A percentile compares a stretch with the other conserved stretches of the same genome.
Evolutionary conservation across 2,113 vertebrate genomes (phyloP).

Genomic region (Engystomops pustulosus): DNA sequence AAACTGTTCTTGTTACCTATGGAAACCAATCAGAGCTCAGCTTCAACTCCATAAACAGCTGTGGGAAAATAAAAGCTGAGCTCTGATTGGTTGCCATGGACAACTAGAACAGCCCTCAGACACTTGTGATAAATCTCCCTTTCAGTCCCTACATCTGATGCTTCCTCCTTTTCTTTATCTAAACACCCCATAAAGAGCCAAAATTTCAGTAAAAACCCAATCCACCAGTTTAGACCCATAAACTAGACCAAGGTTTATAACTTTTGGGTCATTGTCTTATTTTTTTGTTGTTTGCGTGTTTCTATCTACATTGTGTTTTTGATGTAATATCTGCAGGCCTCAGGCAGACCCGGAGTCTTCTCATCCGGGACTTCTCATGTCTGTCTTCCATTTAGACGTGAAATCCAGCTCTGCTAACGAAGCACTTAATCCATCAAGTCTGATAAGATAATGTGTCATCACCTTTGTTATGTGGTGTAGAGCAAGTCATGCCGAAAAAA

Average conservation of each 20-base stretch:
- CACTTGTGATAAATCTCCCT: too few species aligned
- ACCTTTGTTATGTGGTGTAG: constrained; percentile 37
- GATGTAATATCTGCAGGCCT: constrained; percentile 30
- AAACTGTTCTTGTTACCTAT: too few species aligned
- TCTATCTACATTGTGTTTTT: neutral
- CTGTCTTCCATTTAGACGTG: neutral
- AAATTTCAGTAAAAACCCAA: too few species aligned
- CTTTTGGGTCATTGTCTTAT: neutral
- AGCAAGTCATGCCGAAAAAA: constrained; percentile 51
- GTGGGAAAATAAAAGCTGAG: too few species aligned
- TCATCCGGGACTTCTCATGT: neutral
- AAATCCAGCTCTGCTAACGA: neutral
- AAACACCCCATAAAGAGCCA: neutral
- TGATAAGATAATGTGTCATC: constrained; percentile 52
- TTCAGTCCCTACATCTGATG: too few species aligned
- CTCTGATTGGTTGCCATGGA: too few species aligned
- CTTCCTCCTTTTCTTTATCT: too few species aligned
- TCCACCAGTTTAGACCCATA: neutral
- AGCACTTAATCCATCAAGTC: constrained; percentile 39
- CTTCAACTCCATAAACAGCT: too few species aligned
- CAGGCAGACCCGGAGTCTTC: neutral
- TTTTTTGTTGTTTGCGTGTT: neutral
- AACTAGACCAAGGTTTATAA: neutral
- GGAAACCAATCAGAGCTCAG: too few species aligned
- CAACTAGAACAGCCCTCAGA: too few species aligned